Conservation (phyloP, 1,140 invertebrate genomes). For the Uloborus diversus region DNA sequence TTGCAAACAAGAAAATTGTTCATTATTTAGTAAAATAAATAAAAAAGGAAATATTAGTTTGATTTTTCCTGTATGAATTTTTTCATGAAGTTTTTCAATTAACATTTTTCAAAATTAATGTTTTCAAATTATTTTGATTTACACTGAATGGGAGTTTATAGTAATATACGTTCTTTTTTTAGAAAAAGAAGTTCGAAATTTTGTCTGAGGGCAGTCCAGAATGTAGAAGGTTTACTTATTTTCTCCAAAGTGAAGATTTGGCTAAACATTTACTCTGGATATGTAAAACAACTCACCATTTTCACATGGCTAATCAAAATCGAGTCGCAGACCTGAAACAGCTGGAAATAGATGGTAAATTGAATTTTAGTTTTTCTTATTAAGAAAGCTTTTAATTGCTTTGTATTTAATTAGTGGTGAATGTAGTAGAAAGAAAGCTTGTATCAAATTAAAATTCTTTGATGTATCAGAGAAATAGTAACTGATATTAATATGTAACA, state of each 20-base stretch:
- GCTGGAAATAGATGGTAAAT: constrained; percentile 77
- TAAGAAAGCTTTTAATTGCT: background rate
- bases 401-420: too few relatives aligned
- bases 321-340: constrained; percentile 80
- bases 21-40: background rate
- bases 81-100: too few relatives aligned
- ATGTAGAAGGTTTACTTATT: constrained; percentile 82
- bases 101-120: background rate
- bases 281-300: constrained; percentile 92
- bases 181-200: constrained; percentile 96
- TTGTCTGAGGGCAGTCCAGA: constrained; percentile 77
- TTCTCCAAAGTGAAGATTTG: constrained; percentile 89
- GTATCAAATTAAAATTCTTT: too few relatives aligned
- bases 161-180: constrained; percentile 58
- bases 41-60: background rate
- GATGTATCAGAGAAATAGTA: too few relatives aligned
- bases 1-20: too few relatives aligned
- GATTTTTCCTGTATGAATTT: too few relatives aligned
- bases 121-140: background rate
- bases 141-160: too few relatives aligned
- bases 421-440: too few relatives aligned
- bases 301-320: constrained; percentile 90
- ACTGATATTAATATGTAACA: too few relatives aligned
- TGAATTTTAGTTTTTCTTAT: background rate
- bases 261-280: constrained; percentile 87